Evolutionary conservation across 2,888 invertebrate genomes (phyloP).

Genomic region (Chesias legatella): DNA sequence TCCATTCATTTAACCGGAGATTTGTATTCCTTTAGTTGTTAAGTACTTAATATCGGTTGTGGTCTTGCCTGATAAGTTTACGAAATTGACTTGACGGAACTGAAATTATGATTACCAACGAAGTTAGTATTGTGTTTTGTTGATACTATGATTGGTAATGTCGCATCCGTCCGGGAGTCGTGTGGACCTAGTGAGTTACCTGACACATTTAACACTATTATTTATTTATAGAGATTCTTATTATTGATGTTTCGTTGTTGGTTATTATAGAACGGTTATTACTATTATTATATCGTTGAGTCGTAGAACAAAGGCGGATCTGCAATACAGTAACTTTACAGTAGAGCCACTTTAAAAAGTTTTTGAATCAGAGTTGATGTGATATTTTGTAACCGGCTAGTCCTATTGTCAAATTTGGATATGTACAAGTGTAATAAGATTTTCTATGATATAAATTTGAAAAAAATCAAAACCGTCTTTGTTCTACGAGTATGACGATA

Average conservation of each 20-base stretch:
- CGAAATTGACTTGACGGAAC: conserved; percentile 73
- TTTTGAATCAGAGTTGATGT: no score
- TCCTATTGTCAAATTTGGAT: no score
- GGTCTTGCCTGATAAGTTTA: conserved; percentile 82
- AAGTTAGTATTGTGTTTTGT: conserved; percentile 61
- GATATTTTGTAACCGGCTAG: no score
- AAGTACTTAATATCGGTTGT: conserved; percentile 82
- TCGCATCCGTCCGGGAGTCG: conserved; percentile 52
- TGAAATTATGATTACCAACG: conserved; percentile 79
- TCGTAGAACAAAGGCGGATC: no score
- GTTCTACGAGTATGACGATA: no score
- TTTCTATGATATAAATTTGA: no score
- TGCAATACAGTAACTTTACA: no score
- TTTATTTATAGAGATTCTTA: conserved; percentile 71
- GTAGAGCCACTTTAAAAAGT: no score
- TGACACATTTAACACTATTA: conserved; percentile 70
- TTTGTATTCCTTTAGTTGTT: conserved; percentile 77
- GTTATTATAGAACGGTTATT: conserved; percentile 54
- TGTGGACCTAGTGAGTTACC: conserved; percentile 74
- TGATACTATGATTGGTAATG: conserved; percentile 62
- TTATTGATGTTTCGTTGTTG: conserved; percentile 71
- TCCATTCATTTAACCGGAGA: conserved; percentile 55
- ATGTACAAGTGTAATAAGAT: no score
- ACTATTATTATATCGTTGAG: conserved; percentile 44
- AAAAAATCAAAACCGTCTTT: no score